phyloP scores from a whole-genome alignment of 2,888 invertebrate species.

The Junonia oenone region DNA sequence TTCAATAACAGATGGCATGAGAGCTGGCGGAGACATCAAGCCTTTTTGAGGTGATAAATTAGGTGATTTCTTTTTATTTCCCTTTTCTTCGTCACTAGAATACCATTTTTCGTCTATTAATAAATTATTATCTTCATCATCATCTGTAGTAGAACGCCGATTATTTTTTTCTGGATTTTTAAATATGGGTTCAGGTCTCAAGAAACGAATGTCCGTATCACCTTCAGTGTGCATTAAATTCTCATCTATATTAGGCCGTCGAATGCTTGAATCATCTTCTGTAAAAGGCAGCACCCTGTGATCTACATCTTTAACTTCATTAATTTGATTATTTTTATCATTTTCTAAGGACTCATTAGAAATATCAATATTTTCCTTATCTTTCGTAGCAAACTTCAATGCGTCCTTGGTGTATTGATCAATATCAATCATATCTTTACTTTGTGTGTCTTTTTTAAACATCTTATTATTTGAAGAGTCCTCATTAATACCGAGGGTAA shows the following conservation, averaged over 20 bases:
- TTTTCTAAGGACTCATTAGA: slow-evolving; percentile 58
- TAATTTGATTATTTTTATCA: slow-evolving; percentile 45
- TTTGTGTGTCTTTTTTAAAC: slow-evolving; percentile 44
- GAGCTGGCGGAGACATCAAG: slow-evolving; percentile 46
- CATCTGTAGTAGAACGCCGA: slow-evolving; percentile 75
- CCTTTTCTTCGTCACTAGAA: slow-evolving; percentile 88
- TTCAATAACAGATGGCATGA: slow-evolving; percentile 76
- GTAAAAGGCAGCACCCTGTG: slow-evolving; percentile 70
- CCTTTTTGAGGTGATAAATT: slow-evolving; percentile 52
- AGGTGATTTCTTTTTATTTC: slow-evolving; percentile 59
- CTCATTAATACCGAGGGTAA: slow-evolving; percentile 38
- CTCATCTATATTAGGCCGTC: slow-evolving; percentile 39
- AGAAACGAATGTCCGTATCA: slow-evolving; percentile 70
- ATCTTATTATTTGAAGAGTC: slow-evolving; percentile 37
- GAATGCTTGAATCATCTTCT: slow-evolving; percentile 47
- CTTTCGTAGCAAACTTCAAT: slow-evolving; percentile 68
- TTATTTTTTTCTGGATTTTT: slow-evolving; percentile 67
- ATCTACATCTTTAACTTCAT: slow-evolving; percentile 68
- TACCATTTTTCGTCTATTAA: slow-evolving; percentile 85
- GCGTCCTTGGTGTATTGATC: slow-evolving; percentile 78
- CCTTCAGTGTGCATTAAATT: slow-evolving; percentile 46
- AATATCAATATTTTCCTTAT: slow-evolving; percentile 69
- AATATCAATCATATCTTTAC: slow-evolving; percentile 71
- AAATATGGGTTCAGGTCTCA: slow-evolving; percentile 68
- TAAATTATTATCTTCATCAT: slow-evolving; percentile 80